Percentiles rank a stretch among this genome's conserved stretches.
Conservation (phyloP, 1,140 invertebrate species). For the Colletes latitarsis region DNA sequence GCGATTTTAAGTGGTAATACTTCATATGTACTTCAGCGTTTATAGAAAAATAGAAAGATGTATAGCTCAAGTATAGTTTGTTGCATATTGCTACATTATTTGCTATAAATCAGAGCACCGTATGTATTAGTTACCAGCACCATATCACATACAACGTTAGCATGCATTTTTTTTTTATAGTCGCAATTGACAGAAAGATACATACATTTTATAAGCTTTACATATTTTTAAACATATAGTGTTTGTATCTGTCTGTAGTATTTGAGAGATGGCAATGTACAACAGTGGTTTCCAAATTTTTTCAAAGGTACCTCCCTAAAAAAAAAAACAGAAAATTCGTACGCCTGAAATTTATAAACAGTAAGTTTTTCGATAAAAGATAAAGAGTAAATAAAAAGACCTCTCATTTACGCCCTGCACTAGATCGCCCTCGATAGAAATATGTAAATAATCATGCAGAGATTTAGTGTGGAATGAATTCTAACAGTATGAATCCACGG, state of each 20-base stretch:
- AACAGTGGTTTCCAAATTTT: too few species aligned
- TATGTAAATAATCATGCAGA: too few species aligned
- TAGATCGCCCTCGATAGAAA: slow-evolving; percentile 8
- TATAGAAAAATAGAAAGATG: not conserved
- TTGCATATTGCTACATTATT: slow-evolving; percentile 11
- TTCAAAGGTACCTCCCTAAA: too few species aligned
- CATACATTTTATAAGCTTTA: slow-evolving; percentile 17
- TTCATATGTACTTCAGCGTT: not conserved
- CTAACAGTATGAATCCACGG: slow-evolving; percentile 89
- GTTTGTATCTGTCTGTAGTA: slow-evolving; percentile 35
- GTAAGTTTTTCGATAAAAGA: too few species aligned
- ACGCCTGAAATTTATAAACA: too few species aligned
- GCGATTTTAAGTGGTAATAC: slow-evolving; percentile 1
- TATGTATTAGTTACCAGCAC: slow-evolving; percentile 17
- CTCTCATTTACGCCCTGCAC: slow-evolving; percentile 39
- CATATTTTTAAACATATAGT: not conserved
- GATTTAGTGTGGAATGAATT: slow-evolving; percentile 3
- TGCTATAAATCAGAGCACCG: slow-evolving; percentile 19
- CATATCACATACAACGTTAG: slow-evolving; percentile 14
- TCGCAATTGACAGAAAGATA: not conserved
- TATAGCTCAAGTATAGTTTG: slow-evolving; percentile 2
- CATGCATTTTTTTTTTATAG: slow-evolving; percentile 26
- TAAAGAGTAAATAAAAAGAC: not conserved
- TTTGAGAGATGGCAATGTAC: slow-evolving; percentile 10
- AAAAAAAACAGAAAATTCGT: too few species aligned